Evolutionary conservation across 2,888 invertebrate genomes (phyloP), one percentile per base, ranked within the genome.

Genomic region (Homarus gammarus): DNA sequence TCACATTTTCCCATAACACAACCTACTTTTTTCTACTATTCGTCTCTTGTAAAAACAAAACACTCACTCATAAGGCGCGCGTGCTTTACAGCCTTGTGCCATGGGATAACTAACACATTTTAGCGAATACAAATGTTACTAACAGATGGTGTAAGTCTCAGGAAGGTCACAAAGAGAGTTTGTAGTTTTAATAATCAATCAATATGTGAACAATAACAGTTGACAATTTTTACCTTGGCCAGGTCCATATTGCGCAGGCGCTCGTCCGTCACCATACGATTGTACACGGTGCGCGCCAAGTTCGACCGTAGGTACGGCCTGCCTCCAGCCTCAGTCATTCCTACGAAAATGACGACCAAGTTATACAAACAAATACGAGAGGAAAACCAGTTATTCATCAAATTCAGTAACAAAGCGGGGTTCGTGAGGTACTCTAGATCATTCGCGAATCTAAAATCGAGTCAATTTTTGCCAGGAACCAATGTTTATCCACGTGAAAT

Each of bases 221-320:
- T 33, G 38, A 85, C 18, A 81, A 44, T 61, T 5, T 5, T 22
- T 83, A 88, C 88, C 88, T 77, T 78, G 40, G 88, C 31, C 22
- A 88, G 49, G 56, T 84, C 49, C 81, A 81, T 83, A 56, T 56
- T 88, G 83, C 88, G 88, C 88, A 88, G 84, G 83, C 84, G 88
- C 68, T 84, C 88, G 68, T 88, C 88, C 36, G 88, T 56, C 70
- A 83, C 44, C 88, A 88, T 83, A 49, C 84, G 68, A 51, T 83
- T 51, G 84, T 88, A 84, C 51, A 88, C 31, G n/a, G 61, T 70
- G 56, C 88, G 88, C 84, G 88, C 88, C 70, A 88, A 88, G 77
- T 84, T 88, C 83, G 88, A 88, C 75, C 88, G 73, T 78, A 88
- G 44, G 78, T 78, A 78, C 5, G 84, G 88, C 31, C 84, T 83